Base-by-base conservation (phyloP, 2,888 invertebrate species). In the Scaptomyza tumidula region DNA sequence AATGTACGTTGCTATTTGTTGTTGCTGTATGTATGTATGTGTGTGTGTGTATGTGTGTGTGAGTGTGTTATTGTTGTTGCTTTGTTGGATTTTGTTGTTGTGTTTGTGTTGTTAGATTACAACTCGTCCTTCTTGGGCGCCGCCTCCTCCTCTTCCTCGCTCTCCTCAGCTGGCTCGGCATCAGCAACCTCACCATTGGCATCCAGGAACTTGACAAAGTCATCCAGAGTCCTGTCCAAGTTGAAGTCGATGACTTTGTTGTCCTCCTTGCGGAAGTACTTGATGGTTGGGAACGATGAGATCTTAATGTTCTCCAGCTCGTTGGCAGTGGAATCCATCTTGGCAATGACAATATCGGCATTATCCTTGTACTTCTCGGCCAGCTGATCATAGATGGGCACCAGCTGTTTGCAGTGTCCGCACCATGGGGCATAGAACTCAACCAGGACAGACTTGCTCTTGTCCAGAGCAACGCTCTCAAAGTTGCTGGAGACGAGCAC, bases 401-500 rank as follows among this genome's bases (percentile, higher is more conserved):
- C 97, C 89, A 99, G 94, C 92, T 99, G 98, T 92, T 99, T 99
- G 95, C 99, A 99, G 93, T 99, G 99, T 69, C 98, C 98, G 93
- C 97, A 97, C 99, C 99, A 99, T 69, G 99, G 99, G 57, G 99
- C 99, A 93, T 99, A 99, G 94, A 99, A 99, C 94, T 99, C 99
- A 76, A 99, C 99, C 65, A 99, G 94, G 53, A 99, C 99, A 90
- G 96, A 95, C 94, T 99, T 99, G 80, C 93, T 93, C 86, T 94
- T 94, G 92, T 99, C 96, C 78, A 96, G 94, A 53, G 95, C 99
- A 80, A 99, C 96, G 80, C 96, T 95, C 86, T 98, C 97, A 92
- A 99, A 99, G 94, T 99, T 99, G 91, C 95, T 96, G 75, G 98
- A 96, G 60, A 99, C 99, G 64, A 99, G 94, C 49, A 93, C 93